These are phyloP conservation scores for Linnaemya vulpina DNA, from an alignment of 2,888 invertebrate genomes.

Conservation along the genomic window DNA sequence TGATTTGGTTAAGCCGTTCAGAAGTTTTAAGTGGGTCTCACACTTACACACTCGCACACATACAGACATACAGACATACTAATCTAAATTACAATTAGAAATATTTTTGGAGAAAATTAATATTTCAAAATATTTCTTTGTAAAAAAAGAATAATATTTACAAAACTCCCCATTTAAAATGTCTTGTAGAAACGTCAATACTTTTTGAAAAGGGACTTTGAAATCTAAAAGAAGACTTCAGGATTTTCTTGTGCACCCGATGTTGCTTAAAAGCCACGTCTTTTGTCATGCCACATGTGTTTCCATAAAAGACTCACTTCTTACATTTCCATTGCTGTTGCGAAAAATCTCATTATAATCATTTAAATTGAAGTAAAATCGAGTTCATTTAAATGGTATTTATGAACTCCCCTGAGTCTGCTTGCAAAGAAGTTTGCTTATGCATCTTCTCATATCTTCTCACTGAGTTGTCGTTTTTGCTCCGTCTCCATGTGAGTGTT, in stretches of 20 bases:
- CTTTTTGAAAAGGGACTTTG: too few species aligned
- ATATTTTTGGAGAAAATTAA: too few species aligned
- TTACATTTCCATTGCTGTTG: neutral
- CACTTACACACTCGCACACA: too few species aligned
- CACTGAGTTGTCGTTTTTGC: neutral
- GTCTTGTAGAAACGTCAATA: too few species aligned
- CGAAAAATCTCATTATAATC: slow-evolving; percentile 16
- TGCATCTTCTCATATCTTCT: slow-evolving; percentile 12
- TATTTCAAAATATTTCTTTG: too few species aligned
- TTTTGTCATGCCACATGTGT: neutral
- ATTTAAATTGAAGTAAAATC: slow-evolving; percentile 14
- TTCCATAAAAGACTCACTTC: slow-evolving; percentile 1
- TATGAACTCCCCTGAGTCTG: neutral
- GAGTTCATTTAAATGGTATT: slow-evolving; percentile 29
- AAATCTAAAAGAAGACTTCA: neutral
- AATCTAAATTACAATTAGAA: too few species aligned
- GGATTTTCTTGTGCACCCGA: neutral
- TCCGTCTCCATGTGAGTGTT: slow-evolving; percentile 35
- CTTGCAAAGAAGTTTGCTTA: neutral
- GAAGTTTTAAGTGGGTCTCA: too few species aligned
- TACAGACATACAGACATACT: too few species aligned
- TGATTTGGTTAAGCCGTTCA: too few species aligned
- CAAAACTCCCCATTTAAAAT: too few species aligned
- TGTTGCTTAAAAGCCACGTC: neutral
- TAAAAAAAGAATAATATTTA: too few species aligned